A percentile compares a stretch with the other conserved stretches of the same genome.
phyloP scores from a whole-genome alignment of 2,113 vertebrate species.

The Limanda limanda region DNA sequence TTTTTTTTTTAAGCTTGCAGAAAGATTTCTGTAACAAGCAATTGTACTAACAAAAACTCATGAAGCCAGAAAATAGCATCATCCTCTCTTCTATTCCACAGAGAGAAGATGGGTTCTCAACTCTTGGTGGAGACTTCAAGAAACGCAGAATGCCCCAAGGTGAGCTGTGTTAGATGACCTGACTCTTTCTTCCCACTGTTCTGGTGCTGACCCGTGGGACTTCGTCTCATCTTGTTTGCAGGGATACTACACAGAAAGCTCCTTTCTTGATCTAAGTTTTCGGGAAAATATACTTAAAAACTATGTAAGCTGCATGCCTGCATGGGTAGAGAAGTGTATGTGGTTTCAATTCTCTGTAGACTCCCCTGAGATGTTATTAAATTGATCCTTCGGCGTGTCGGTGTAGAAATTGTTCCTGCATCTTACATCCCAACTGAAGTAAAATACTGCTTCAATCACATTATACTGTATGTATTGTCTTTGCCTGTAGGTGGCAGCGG shows the following conservation, averaged over 20 bases:
- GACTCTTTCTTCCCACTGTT: slow-evolving; percentile 17
- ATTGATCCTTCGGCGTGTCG: slow-evolving; percentile 25
- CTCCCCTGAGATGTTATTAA: slow-evolving; percentile 16
- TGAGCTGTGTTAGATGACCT: slow-evolving; percentile 70
- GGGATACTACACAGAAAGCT: slow-evolving; percentile 20
- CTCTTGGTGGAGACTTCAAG: slow-evolving; percentile 94
- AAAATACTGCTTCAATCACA: slow-evolving; percentile 21
- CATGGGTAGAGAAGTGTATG: neutral
- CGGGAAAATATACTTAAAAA: slow-evolving; percentile 12
- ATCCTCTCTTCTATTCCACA: slow-evolving; percentile 66
- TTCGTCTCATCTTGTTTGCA: slow-evolving; percentile 11
- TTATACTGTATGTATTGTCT: slow-evolving; percentile 5
- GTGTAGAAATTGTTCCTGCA: neutral
- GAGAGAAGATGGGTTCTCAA: slow-evolving; percentile 94
- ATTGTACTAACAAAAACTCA: neutral
- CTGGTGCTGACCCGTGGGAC: neutral
- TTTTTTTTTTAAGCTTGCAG: neutral
- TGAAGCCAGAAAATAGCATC: slow-evolving; percentile 34
- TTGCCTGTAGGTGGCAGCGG: slow-evolving; percentile 88
- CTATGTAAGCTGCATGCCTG: neutral
- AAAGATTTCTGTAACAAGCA: neutral
- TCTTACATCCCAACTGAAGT: neutral
- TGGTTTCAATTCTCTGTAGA: slow-evolving; percentile 22
- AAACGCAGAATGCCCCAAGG: slow-evolving; percentile 92
- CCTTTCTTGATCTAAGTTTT: slow-evolving; percentile 5